phyloP scores from a whole-genome alignment of 2,888 invertebrate genomes.

The Sipha maydis region DNA sequence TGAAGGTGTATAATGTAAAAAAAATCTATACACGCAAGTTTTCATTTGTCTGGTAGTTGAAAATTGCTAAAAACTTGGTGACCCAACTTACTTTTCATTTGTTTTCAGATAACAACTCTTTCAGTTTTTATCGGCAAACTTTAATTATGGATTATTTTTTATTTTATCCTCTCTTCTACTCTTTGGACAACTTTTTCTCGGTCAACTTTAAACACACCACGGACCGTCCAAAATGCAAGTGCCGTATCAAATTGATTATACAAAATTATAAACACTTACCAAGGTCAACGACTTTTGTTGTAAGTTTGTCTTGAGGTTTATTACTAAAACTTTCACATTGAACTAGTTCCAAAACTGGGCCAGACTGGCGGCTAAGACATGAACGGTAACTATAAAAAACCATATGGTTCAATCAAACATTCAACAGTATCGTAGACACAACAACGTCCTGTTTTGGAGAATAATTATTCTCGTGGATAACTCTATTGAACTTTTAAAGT shows the following conservation, averaged over 20 bases:
- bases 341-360: conserved; percentile 62
- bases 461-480: conserved; percentile 12
- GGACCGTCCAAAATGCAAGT: conserved; percentile 49
- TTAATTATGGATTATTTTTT: conserved; percentile 62
- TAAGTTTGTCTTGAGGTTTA: conserved; percentile 61
- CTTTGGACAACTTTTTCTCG: conserved; percentile 48
- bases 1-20: conserved; percentile 2
- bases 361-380: conserved; percentile 53
- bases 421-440: conserved; percentile 54
- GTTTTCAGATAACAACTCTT: conserved; percentile 54
- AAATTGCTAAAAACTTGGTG: conserved; percentile 59
- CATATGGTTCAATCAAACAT: conserved; percentile 59
- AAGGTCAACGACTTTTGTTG: conserved; percentile 62
- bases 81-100: conserved; percentile 61
- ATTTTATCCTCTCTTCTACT: not conserved
- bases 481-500: not conserved
- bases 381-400: conserved; percentile 48
- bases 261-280: conserved; percentile 61
- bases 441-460: not conserved
- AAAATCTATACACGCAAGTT: conserved; percentile 54
- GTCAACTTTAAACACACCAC: conserved; percentile 43
- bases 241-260: conserved; percentile 56
- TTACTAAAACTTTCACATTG: conserved; percentile 62
- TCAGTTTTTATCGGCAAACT: conserved; percentile 59
- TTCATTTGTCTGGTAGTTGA: conserved; percentile 43